A percentile compares a stretch with the other conserved stretches of the same genome.
Evolutionary conservation across 2,888 invertebrate genomes (phyloP).

Genomic region (Callyntrura guangdongensis): DNA sequence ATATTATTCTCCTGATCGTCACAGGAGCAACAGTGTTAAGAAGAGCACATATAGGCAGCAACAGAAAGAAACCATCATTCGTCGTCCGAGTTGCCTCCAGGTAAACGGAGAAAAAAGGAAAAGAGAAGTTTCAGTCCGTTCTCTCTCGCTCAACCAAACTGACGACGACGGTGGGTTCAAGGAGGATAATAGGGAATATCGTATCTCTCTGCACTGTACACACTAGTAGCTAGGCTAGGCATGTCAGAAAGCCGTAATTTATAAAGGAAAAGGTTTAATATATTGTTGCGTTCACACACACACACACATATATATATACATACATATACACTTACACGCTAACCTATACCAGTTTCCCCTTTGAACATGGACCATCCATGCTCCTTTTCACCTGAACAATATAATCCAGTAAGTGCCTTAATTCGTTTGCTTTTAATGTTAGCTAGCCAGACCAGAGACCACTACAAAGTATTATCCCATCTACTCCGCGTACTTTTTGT

Average conservation of each 20-base stretch:
- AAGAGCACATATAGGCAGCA: not conserved
- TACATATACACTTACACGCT: not conserved
- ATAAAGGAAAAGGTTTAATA: not conserved
- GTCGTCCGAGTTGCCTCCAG: constrained; percentile 70
- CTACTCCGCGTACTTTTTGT: not conserved
- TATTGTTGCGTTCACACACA: not conserved
- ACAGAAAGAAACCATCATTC: constrained; percentile 28
- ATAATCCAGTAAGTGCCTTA: constrained; percentile 52
- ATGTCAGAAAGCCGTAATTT: not conserved
- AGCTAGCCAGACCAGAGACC: not conserved
- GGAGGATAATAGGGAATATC: not conserved
- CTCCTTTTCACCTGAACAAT: constrained; percentile 39
- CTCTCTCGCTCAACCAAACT: constrained; percentile 21
- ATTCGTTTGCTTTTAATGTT: constrained; percentile 57
- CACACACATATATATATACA: not conserved
- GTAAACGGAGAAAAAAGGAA: constrained; percentile 63
- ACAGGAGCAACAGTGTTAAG: constrained; percentile 19
- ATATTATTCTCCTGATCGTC: constrained; percentile 38
- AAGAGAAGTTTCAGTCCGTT: constrained; percentile 59
- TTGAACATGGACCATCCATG: constrained; percentile 26
- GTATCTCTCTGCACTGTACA: too few species aligned
- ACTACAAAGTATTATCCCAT: not conserved
- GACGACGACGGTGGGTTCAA: not conserved
- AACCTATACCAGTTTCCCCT: not conserved
- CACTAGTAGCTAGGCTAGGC: not conserved